These are phyloP conservation scores for Anabas testudineus DNA, from an alignment of 2,797 vertebrate genomes.

Conservation along the genomic window DNA sequence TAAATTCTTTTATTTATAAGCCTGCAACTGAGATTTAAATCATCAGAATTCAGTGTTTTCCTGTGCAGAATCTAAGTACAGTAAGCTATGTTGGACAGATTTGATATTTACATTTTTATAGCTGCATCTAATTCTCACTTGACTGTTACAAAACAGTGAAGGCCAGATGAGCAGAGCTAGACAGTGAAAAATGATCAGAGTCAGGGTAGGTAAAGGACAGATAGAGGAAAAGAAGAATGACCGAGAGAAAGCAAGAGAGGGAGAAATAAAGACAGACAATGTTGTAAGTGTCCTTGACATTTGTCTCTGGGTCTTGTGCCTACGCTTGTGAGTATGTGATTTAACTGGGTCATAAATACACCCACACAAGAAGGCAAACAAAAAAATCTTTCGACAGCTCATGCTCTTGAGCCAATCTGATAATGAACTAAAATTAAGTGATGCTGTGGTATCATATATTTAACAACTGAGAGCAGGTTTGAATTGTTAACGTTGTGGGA, in stretches of 20 bases:
- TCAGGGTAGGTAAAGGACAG: conserved; percentile 40
- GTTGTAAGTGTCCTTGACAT: conserved; percentile 75
- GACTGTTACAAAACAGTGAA: not conserved
- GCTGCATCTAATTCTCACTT: not conserved
- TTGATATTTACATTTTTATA: not conserved
- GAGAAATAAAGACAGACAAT: conserved; percentile 39
- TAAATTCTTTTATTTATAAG: not conserved
- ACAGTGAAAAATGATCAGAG: conserved; percentile 44
- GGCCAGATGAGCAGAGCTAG: conserved; percentile 23
- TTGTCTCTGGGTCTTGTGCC: conserved; percentile 69
- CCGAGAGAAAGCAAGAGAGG: not conserved
- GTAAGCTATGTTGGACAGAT: not conserved
- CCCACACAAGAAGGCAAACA: conserved; percentile 51
- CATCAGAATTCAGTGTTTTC: not conserved
- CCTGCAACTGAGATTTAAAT: conserved; percentile 9
- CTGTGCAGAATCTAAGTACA: not conserved
- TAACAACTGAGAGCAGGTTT: conserved; percentile 9
- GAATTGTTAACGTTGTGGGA: not conserved
- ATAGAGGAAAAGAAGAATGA: conserved; percentile 20
- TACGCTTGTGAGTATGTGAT: conserved; percentile 69
- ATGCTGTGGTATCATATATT: conserved; percentile 7
- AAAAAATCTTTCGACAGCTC: conserved; percentile 47
- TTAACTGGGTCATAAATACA: conserved; percentile 75
- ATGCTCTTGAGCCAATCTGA: conserved; percentile 30
- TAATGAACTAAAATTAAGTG: conserved; percentile 27